These are phyloP conservation scores for Ibycter americanus DNA, from an alignment of 2,797 vertebrate genomes.

Conservation along the genomic window DNA sequence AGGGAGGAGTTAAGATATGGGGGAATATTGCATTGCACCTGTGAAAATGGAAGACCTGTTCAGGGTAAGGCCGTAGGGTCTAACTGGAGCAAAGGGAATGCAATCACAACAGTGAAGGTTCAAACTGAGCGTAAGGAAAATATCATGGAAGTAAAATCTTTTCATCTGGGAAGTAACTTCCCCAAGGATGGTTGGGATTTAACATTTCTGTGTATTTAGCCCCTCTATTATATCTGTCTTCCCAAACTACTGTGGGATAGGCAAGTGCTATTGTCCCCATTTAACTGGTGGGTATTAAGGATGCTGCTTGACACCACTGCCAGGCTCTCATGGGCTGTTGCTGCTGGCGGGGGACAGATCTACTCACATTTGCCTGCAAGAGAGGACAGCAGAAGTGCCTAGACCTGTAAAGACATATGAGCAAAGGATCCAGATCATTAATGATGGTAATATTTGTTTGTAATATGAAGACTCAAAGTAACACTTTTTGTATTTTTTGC, in stretches of 20 bases:
- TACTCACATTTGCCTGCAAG: background rate
- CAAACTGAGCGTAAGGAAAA: background rate
- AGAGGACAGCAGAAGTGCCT: background rate
- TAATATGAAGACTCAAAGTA: background rate
- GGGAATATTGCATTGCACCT: accelerated
- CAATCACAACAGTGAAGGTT: background rate
- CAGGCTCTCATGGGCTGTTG: accelerated
- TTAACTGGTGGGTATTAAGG: background rate
- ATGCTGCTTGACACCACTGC: background rate
- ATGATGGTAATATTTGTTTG: background rate
- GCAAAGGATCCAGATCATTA: background rate
- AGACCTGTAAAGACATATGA: background rate
- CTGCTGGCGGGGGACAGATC: background rate
- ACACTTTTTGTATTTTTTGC: background rate
- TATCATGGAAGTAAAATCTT: background rate
- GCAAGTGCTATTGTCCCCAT: background rate
- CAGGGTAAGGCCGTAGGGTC: accelerated
- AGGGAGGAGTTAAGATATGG: background rate
- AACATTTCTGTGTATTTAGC: background rate
- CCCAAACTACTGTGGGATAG: background rate
- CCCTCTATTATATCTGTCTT: background rate
- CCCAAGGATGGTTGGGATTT: background rate
- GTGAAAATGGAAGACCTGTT: background rate
- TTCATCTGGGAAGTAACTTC: background rate
- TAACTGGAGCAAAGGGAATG: background rate